Conservation (phyloP, 2,113 vertebrate species). For the Tragelaphus strepsiceros region DNA sequence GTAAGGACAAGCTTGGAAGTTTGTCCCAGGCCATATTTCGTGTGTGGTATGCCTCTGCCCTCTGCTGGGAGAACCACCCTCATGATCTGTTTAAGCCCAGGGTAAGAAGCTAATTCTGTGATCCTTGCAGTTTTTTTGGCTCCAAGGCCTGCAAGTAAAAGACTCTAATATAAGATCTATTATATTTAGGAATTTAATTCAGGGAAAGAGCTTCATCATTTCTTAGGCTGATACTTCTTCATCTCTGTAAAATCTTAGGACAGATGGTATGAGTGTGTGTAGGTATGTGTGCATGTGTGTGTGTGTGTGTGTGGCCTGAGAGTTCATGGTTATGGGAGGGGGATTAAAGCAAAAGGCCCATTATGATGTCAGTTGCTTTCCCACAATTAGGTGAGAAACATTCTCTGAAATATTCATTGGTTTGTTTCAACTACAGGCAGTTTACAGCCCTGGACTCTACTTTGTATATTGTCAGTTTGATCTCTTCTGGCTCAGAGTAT, state of each 20-base stretch:
- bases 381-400: background rate
- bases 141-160: background rate
- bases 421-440: background rate
- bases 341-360: background rate
- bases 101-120: background rate
- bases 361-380: background rate
- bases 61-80: background rate
- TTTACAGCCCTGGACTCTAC: background rate
- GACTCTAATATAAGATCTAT: background rate
- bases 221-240: background rate
- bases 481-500: background rate
- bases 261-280: background rate
- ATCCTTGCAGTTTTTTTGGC: background rate
- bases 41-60: conserved; percentile 28
- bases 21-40: background rate
- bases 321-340: background rate
- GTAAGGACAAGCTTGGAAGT: background rate
- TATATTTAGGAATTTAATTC: background rate
- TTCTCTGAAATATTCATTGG: background rate
- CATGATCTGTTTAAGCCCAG: background rate
- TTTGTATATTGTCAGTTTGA: background rate
- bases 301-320: background rate
- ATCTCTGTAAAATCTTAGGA: background rate
- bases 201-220: background rate
- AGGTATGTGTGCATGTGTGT: background rate